Conservation (phyloP, 92 coral and sea anemone genomes). For the Ricordea florida region DNA sequence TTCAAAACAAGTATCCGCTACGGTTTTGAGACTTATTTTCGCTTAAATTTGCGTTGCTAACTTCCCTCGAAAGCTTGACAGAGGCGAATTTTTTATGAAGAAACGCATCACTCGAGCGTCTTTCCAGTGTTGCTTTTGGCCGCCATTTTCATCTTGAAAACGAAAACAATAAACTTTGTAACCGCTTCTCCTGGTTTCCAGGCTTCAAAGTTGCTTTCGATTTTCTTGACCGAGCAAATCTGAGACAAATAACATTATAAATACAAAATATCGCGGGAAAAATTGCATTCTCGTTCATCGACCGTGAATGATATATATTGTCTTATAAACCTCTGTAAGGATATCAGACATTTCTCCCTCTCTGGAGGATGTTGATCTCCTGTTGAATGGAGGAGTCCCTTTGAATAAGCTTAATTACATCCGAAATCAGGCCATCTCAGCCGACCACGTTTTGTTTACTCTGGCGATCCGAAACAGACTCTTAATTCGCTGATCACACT, state of each 20-base stretch:
- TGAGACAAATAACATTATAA: not conserved
- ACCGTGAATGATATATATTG: not conserved
- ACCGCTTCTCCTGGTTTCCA: not conserved
- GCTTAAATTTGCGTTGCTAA: not conserved
- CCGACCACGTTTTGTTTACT: constrained; percentile 25
- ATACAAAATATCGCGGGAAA: not conserved
- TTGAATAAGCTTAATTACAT: not conserved
- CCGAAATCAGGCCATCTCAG: constrained; percentile 18
- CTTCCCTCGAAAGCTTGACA: not conserved
- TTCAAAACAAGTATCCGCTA: not conserved
- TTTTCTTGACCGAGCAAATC: not conserved
- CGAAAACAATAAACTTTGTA: constrained; percentile 9
- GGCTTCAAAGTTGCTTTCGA: not conserved
- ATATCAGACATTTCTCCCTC: constrained; percentile 3
- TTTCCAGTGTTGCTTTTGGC: not conserved
- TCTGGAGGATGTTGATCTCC: not conserved
- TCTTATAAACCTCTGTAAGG: not conserved
- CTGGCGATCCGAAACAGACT: constrained; percentile 35
- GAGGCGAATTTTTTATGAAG: not conserved
- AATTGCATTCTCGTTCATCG: not conserved
- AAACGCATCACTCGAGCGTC: not conserved
- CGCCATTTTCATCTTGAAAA: not conserved
- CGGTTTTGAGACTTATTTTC: constrained; percentile 12
- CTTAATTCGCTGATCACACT: constrained; percentile 1
- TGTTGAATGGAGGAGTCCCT: not conserved